Evolutionary conservation across 2,888 invertebrate genomes (phyloP).

Genomic region (Calephelis perditalis): DNA sequence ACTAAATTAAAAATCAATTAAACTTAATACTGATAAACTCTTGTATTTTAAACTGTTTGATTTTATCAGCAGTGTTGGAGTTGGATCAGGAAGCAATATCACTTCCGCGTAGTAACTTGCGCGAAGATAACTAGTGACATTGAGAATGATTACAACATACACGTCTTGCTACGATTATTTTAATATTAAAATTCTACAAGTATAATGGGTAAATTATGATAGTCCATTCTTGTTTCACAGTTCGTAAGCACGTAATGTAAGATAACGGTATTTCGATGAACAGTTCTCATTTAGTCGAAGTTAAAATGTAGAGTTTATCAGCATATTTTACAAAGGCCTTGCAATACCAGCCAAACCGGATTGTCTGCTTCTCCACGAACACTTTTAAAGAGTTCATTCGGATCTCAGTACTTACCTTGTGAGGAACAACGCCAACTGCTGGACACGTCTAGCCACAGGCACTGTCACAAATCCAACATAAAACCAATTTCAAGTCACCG

Average conservation of each 20-base stretch:
- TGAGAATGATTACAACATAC: background rate
- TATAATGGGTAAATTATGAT: background rate
- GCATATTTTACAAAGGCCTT: slow-evolving; percentile 33
- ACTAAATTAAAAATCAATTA: too few species aligned
- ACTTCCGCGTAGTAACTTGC: slow-evolving; percentile 11
- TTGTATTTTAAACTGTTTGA: too few species aligned
- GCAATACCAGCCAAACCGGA: slow-evolving; percentile 7
- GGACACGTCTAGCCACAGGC: slow-evolving; percentile 61
- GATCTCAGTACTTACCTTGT: slow-evolving; percentile 57
- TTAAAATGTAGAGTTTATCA: slow-evolving; percentile 10
- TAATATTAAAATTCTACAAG: slow-evolving; percentile 2
- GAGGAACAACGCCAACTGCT: slow-evolving; percentile 57
- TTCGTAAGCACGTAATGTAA: slow-evolving; percentile 8
- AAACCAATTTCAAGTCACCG: slow-evolving; percentile 44
- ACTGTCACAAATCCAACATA: slow-evolving; percentile 60
- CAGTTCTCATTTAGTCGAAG: slow-evolving; percentile 1
- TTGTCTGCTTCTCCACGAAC: slow-evolving; percentile 15
- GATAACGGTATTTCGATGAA: slow-evolving; percentile 11
- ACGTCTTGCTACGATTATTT: background rate
- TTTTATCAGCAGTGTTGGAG: too few species aligned
- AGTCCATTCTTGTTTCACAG: slow-evolving; percentile 6
- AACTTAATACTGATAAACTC: too few species aligned
- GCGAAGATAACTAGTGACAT: slow-evolving; percentile 2
- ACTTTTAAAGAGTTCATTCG: slow-evolving; percentile 18
- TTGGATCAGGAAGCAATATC: background rate